Percentiles rank a stretch among this genome's conserved stretches.
phyloP scores from a whole-genome alignment of 2,797 vertebrate species.

The Otolemur crassicaudatus region DNA sequence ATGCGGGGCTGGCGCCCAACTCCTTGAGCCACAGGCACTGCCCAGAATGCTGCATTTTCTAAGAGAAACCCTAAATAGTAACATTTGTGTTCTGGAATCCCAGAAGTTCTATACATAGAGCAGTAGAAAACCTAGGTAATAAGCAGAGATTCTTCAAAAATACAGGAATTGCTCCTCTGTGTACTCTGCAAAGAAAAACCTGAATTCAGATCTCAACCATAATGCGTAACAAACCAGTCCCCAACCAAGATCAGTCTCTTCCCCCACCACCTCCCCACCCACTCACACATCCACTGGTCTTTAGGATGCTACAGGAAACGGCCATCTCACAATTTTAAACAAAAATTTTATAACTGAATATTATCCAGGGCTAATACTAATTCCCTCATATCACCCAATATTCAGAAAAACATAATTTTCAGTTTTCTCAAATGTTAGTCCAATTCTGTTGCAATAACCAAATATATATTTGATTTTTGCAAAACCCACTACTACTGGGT shows the following conservation, averaged over 20 bases:
- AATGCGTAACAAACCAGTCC: neutral
- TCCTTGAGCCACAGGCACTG: too few relatives aligned
- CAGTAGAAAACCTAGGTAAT: neutral
- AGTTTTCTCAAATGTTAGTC: neutral
- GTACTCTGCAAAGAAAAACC: neutral
- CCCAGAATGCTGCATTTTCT: neutral
- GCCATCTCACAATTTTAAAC: neutral
- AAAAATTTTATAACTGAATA: neutral
- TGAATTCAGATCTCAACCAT: neutral
- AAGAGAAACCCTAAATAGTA: neutral
- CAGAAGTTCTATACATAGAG: neutral
- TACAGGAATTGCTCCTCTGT: neutral
- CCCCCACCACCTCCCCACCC: neutral
- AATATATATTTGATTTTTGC: neutral
- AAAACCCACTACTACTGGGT: too few relatives aligned
- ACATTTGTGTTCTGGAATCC: neutral
- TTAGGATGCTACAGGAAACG: neutral
- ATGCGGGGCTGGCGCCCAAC: too few relatives aligned
- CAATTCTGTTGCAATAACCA: too few relatives aligned
- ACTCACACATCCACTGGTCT: neutral
- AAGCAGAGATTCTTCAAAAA: neutral
- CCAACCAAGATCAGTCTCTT: neutral
- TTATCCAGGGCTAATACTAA: neutral
- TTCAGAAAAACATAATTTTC: neutral
- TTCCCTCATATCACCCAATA: neutral